Percentiles rank a stretch among this genome's conserved stretches.
Evolutionary conservation across 2,113 vertebrate species (phyloP).

Genomic region (Pterocles gutturalis): DNA sequence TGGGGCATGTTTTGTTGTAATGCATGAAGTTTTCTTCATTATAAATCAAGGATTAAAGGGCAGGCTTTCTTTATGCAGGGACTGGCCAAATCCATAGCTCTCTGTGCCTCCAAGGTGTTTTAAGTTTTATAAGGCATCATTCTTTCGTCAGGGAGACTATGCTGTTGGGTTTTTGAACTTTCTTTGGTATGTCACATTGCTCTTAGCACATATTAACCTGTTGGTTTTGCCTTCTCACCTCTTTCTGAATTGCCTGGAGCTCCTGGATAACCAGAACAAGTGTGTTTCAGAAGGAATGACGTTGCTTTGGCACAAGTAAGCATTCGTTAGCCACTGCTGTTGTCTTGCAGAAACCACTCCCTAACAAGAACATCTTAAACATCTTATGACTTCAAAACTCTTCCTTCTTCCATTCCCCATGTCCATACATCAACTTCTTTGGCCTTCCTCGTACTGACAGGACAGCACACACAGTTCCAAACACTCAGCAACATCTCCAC

Average conservation of each 20-base stretch:
- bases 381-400: too few species aligned
- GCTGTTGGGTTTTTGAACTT: background rate
- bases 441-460: too few species aligned
- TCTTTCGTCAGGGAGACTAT: background rate
- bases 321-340: background rate
- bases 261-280: background rate
- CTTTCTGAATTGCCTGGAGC: background rate
- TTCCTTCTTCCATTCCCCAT: too few species aligned
- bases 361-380: too few species aligned
- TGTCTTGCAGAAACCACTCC: too few species aligned
- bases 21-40: background rate
- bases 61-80: background rate
- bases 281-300: background rate
- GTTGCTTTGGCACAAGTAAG: background rate
- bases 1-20: background rate
- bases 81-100: too few species aligned
- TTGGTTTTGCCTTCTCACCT: background rate
- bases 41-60: background rate
- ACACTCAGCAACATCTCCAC: too few species aligned
- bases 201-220: background rate
- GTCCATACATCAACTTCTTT: background rate
- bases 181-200: background rate
- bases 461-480: fast-evolving
- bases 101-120: too few species aligned
- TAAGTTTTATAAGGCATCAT: background rate